phyloP scores from a whole-genome alignment of 2,113 vertebrate species.

The Rostratula benghalensis region DNA sequence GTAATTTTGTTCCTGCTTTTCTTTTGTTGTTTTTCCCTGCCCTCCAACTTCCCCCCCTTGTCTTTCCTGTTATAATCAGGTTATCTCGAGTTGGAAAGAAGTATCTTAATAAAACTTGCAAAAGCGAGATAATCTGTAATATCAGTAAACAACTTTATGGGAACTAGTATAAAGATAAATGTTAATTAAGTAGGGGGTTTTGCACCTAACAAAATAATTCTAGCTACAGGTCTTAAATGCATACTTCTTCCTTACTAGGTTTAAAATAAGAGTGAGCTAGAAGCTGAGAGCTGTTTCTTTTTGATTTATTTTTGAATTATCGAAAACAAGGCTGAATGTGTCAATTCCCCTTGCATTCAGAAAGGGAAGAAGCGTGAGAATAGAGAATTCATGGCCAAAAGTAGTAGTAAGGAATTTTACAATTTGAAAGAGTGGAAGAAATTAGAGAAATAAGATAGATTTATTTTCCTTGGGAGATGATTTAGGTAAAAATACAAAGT shows the following conservation, averaged over 20 bases:
- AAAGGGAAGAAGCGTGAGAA: background rate
- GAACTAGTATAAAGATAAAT: background rate
- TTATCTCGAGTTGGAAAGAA: background rate
- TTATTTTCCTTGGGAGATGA: background rate
- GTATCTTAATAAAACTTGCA: background rate
- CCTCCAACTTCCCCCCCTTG: no score
- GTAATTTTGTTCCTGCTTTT: fast-evolving
- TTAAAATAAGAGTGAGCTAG: background rate
- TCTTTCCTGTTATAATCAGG: background rate
- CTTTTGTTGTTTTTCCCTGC: background rate
- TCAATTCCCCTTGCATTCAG: background rate
- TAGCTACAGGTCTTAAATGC: background rate
- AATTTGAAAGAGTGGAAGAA: background rate
- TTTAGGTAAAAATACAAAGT: background rate
- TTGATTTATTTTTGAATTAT: background rate
- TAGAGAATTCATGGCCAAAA: background rate
- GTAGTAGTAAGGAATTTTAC: background rate
- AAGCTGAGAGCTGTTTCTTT: background rate
- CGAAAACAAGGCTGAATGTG: background rate
- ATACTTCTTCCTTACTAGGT: background rate
- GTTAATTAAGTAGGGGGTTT: background rate
- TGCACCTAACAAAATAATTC: background rate
- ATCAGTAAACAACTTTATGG: background rate
- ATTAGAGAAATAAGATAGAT: fast-evolving
- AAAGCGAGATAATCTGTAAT: background rate